Conservation (phyloP, 2,113 vertebrate species). For the Plecotus auritus region DNA sequence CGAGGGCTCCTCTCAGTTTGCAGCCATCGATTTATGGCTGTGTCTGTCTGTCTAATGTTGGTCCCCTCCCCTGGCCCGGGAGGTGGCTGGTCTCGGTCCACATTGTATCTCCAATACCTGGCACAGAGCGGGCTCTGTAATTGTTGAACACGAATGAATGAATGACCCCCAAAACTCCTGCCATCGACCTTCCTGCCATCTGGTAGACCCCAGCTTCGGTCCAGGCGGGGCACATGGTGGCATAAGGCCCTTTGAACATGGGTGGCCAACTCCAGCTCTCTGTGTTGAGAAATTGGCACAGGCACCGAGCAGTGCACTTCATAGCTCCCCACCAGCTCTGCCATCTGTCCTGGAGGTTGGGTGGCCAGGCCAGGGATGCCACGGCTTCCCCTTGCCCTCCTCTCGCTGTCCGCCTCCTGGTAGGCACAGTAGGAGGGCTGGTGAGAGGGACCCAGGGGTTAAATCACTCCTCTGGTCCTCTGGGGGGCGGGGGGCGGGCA, state of each 20-base stretch:
- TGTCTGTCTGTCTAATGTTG: background rate
- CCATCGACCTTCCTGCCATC: background rate
- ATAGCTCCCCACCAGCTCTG: background rate
- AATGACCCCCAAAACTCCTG: background rate
- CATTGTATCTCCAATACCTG: background rate
- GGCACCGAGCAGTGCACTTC: accelerated
- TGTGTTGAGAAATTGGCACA: background rate
- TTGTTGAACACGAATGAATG: background rate
- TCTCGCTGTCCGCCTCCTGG: background rate
- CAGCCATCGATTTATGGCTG: accelerated
- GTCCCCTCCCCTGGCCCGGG: background rate
- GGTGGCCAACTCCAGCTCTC: background rate
- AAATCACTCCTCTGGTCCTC: background rate
- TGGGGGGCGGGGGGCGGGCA: background rate
- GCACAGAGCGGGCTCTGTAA: background rate
- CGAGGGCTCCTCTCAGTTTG: background rate
- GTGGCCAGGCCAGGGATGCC: background rate
- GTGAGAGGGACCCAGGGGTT: background rate
- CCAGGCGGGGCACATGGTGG: background rate
- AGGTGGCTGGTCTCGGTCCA: background rate
- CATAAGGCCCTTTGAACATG: background rate
- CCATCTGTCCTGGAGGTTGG: background rate
- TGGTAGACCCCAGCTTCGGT: background rate
- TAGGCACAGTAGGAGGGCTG: background rate
- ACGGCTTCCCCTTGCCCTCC: background rate